A percentile compares a stretch with the other conserved stretches of the same genome.
phyloP scores from a whole-genome alignment of 92 coral and sea anemone genomes.

The Meandrina meandrites region DNA sequence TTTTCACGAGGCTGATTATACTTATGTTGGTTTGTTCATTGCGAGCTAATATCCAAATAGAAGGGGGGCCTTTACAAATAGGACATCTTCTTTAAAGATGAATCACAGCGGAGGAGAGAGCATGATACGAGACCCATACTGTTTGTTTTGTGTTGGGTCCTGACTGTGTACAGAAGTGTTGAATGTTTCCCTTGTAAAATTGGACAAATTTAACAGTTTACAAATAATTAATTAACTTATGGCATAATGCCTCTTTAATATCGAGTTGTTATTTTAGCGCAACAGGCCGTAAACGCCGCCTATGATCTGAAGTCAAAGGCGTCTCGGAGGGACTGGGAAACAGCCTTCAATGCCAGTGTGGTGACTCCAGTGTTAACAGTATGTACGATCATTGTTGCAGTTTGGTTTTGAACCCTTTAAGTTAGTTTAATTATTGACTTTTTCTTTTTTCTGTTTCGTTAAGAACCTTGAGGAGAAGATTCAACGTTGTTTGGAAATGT shows the following conservation, averaged over 20 bases:
- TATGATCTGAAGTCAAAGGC: conserved; percentile 44
- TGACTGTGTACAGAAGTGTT: not conserved
- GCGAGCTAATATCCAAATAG: not conserved
- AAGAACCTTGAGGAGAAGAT: conserved; percentile 49
- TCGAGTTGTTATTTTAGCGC: conserved; percentile 18
- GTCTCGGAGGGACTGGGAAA: conserved; percentile 77
- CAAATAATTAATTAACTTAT: not conserved
- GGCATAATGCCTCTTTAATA: not conserved
- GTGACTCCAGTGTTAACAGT: conserved; percentile 70
- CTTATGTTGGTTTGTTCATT: not conserved
- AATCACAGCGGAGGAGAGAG: not conserved
- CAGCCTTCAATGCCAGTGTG: conserved; percentile 52
- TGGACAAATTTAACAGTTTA: not conserved
- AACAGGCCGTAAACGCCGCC: not conserved
- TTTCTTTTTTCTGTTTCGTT: not conserved
- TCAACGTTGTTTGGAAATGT: conserved; percentile 39
- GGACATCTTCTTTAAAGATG: not conserved
- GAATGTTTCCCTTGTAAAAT: not conserved
- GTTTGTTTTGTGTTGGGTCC: not conserved
- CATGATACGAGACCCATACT: not conserved
- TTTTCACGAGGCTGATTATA: not conserved
- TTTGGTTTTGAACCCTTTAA: not conserved
- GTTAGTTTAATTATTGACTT: not conserved
- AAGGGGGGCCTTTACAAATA: not conserved
- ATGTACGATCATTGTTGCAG: not conserved